Conservation (phyloP, 2,888 invertebrate genomes). For the Melanchra persicariae region DNA sequence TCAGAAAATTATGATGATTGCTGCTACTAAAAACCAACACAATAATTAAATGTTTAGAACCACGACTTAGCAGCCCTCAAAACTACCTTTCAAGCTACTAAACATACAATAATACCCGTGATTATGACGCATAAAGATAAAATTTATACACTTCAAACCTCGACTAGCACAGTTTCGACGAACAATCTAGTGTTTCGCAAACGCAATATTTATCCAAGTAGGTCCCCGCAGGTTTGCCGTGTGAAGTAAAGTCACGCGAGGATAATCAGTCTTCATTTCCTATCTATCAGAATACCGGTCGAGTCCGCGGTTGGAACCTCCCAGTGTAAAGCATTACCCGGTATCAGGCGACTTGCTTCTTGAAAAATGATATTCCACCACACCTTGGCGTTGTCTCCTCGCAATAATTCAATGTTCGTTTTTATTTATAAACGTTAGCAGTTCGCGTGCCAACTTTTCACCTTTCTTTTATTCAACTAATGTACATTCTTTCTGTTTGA, state of each 20-base stretch:
- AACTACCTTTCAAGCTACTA: slow-evolving; percentile 16
- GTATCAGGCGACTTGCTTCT: slow-evolving; percentile 86
- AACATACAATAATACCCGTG: slow-evolving; percentile 44
- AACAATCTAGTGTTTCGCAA: slow-evolving; percentile 61
- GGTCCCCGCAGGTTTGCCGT: slow-evolving; percentile 63
- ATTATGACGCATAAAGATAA: slow-evolving; percentile 51
- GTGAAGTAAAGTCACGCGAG: slow-evolving; percentile 86
- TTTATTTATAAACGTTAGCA: slow-evolving; percentile 84
- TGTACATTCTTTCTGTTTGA: slow-evolving; percentile 77
- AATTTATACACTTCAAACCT: slow-evolving; percentile 41
- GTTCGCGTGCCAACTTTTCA: slow-evolving; percentile 81
- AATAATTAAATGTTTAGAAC: slow-evolving; percentile 13
- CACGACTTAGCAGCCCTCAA: neutral
- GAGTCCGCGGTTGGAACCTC: slow-evolving; percentile 77
- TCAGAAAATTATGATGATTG: neutral
- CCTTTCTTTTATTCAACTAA: slow-evolving; percentile 79
- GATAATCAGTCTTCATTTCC: slow-evolving; percentile 90
- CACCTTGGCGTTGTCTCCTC: slow-evolving; percentile 84
- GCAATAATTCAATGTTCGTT: slow-evolving; percentile 85
- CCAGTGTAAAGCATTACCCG: slow-evolving; percentile 85
- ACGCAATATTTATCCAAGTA: slow-evolving; percentile 78
- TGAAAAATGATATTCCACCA: slow-evolving; percentile 90
- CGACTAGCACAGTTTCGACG: slow-evolving; percentile 34
- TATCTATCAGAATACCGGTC: slow-evolving; percentile 87
- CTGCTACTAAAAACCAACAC: neutral